Percentiles rank a stretch among this genome's conserved stretches.
Conservation (phyloP, 1,140 invertebrate species). For the Zelostemma sp. region DNA sequence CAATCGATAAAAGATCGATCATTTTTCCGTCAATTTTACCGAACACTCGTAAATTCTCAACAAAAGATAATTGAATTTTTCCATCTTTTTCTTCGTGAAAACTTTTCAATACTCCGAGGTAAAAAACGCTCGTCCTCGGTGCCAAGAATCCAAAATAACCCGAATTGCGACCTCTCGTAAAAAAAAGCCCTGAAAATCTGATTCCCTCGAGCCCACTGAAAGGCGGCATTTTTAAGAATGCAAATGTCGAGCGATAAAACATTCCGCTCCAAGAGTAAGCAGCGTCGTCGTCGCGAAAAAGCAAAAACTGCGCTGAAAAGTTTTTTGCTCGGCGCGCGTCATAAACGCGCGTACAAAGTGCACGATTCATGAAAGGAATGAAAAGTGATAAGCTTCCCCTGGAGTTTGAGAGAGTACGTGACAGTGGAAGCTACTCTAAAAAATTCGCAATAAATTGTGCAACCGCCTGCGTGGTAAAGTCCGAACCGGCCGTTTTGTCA, state of each 20-base stretch:
- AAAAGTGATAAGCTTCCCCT: neutral
- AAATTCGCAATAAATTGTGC: neutral
- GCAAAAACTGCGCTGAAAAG: neutral
- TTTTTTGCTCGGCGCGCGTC: neutral
- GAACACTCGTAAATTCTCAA: too few relatives aligned
- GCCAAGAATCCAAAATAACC: neutral
- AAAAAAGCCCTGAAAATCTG: neutral
- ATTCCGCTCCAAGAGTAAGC: neutral
- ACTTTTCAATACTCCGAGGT: neutral
- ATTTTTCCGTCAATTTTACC: too few relatives aligned
- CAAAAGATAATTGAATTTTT: too few relatives aligned
- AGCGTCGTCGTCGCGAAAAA: neutral
- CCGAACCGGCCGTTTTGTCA: too few relatives aligned
- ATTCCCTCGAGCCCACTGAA: neutral
- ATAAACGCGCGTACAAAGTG: conserved; percentile 1
- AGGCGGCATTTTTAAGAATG: neutral
- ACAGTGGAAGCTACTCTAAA: neutral
- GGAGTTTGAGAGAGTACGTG: neutral
- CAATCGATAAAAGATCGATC: too few relatives aligned
- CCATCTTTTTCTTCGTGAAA: neutral
- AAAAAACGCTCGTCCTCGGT: neutral
- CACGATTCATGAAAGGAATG: neutral
- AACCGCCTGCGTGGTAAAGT: neutral
- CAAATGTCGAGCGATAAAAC: neutral
- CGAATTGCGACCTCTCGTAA: neutral